These are phyloP conservation scores for Galerucella pusilla DNA, from an alignment of 2,888 invertebrate species.

Conservation along the genomic window DNA sequence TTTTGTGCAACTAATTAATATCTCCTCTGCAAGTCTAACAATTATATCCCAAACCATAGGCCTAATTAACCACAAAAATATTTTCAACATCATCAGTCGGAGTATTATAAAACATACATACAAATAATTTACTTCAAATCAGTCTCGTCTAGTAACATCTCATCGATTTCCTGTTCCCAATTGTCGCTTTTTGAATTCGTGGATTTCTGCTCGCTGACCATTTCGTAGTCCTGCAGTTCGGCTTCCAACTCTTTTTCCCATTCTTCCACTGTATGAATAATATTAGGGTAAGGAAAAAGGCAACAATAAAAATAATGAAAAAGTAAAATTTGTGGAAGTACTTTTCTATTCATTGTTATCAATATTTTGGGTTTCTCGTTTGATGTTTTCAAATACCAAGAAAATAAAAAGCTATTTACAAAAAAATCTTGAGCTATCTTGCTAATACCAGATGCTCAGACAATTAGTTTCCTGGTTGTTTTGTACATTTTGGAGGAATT, in stretches of 20 bases:
- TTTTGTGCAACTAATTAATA: not conserved
- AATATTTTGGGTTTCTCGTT: slow-evolving; percentile 10
- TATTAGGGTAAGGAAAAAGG: slow-evolving; percentile 48
- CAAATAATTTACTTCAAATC: slow-evolving; percentile 60
- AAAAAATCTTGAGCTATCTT: slow-evolving; percentile 49
- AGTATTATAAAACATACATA: slow-evolving; percentile 25
- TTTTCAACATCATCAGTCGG: slow-evolving; percentile 40
- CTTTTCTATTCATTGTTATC: slow-evolving; percentile 7
- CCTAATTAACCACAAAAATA: slow-evolving; percentile 12
- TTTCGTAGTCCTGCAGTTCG: slow-evolving; percentile 94
- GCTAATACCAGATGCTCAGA: slow-evolving; percentile 56
- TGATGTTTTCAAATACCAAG: not conserved
- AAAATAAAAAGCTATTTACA: slow-evolving; percentile 37
- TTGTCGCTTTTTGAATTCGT: slow-evolving; percentile 64
- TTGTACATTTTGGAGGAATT: slow-evolving; percentile 44
- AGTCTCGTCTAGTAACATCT: slow-evolving; percentile 61
- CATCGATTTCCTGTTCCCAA: slow-evolving; percentile 64
- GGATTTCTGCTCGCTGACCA: slow-evolving; percentile 74
- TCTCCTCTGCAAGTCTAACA: not conserved
- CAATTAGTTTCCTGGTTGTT: slow-evolving; percentile 58
- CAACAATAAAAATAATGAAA: slow-evolving; percentile 38
- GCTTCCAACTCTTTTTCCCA: slow-evolving; percentile 97
- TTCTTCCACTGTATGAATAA: slow-evolving; percentile 74
- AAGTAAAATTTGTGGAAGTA: slow-evolving; percentile 15
- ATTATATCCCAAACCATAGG: not conserved